Base-by-base conservation (phyloP, 2,888 invertebrate species). In the Polyommatus iphigenia region DNA sequence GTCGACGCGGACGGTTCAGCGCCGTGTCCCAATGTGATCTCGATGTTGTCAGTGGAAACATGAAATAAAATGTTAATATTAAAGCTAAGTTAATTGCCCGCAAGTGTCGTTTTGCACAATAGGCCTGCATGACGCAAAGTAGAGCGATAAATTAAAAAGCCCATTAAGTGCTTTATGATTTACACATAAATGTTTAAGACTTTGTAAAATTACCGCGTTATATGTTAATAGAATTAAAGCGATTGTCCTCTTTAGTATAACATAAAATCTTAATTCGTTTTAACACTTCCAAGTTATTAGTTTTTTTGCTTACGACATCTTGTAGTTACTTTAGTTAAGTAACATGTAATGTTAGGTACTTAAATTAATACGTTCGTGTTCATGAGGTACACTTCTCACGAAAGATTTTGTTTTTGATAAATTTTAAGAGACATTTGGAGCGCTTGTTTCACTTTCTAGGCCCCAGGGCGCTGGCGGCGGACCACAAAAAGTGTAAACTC, bases 151-250 rank as follows among this genome's bases (percentile, higher is more conserved):
- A 79, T 80, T 79, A 75, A 50, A 75, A 54, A 75, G 72, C 79
- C 75, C 71, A 80, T 81, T 79, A 79, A 80, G 73, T 72, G 59
- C 77, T 80, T 81, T 82, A 82, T 82, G 80, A 79, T 79, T 80
- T 82, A 79, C 80, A 82, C 73, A 50, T 24, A 75, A 75, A 75
- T 54, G 41, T 71, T 36, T 71, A 36, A 41, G 41, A 18, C 72
- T 20, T 41, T 71, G n/a, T 67, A 72, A 72, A 41, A 72, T 72
- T 72, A 72, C 24, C 8, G 18, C 7, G 8, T n/a, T 41, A 41
- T 41, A 20, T 3, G 10, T 20, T 41, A 18, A 36, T 36, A 20
- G 3, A 71, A n/a, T 20, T 20, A 41, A 41, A n/a, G 4, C 41
- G 36, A 73, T 73, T 54, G 29, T 50, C 1, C n/a, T 72, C 8